phyloP scores from a whole-genome alignment of 2,113 vertebrate species.

The Elephantulus edwardii region DNA sequence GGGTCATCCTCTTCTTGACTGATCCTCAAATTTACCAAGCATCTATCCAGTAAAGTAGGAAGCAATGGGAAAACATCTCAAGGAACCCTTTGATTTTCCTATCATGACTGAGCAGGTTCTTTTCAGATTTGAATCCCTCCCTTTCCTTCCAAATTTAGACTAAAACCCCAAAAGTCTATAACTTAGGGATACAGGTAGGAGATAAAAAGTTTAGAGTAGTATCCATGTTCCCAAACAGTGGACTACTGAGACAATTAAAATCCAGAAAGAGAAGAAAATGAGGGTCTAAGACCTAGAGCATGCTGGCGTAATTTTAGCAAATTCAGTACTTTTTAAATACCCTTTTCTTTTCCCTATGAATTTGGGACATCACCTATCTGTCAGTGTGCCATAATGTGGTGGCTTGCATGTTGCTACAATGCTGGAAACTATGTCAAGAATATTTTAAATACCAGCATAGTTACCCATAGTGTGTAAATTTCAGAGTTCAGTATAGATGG shows the following conservation, averaged over 20 bases:
- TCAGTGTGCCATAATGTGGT: too few species aligned
- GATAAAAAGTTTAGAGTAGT: not conserved
- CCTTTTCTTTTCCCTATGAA: not conserved
- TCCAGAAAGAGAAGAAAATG: not conserved
- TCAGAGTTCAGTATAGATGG: too few species aligned
- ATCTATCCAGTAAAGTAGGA: too few species aligned
- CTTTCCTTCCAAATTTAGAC: not conserved
- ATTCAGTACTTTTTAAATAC: not conserved
- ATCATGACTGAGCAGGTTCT: not conserved
- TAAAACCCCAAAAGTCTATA: not conserved
- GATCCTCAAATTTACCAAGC: not conserved
- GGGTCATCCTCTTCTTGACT: too few species aligned
- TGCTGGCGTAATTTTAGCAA: not conserved
- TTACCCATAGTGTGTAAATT: too few species aligned
- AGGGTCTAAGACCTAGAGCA: not conserved
- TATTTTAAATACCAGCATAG: too few species aligned
- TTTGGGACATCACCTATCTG: constrained; percentile 7
- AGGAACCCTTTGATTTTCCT: not conserved
- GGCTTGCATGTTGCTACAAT: too few species aligned
- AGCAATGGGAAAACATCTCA: not conserved
- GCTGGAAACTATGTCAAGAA: too few species aligned
- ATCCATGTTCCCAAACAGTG: not conserved
- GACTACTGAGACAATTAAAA: not conserved
- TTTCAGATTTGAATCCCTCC: not conserved
- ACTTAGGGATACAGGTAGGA: not conserved